phyloP scores from a whole-genome alignment of 30 jellyfish, hydroid and myxozoan species.

The Calvadosia cruxmelitensis region DNA sequence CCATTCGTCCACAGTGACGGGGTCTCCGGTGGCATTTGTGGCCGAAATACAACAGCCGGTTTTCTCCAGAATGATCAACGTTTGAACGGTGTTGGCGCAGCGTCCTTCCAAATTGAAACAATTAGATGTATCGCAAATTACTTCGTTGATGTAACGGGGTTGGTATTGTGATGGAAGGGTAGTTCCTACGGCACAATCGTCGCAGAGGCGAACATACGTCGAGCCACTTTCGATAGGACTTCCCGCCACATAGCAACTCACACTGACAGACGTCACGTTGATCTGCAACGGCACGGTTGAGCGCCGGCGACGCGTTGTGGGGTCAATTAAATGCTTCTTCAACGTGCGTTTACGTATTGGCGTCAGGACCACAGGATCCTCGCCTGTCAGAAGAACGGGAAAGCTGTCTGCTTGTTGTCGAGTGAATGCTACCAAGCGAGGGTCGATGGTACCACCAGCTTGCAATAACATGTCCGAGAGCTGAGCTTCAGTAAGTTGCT shows the following conservation, averaged over 20 bases:
- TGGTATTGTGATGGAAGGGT: not conserved
- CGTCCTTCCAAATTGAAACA: conserved; percentile 1
- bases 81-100: not conserved
- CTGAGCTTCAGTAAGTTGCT: not conserved
- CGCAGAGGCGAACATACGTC: not conserved
- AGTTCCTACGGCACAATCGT: not conserved
- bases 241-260: not conserved
- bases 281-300: not conserved
- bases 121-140: not conserved
- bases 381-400: not conserved
- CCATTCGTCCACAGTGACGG: not conserved
- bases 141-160: not conserved
- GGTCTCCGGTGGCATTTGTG: not conserved
- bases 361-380: not conserved
- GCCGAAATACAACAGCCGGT: not conserved
- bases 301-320: not conserved
- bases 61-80: no score
- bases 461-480: not conserved
- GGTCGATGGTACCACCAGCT: not conserved
- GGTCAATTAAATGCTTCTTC: not conserved
- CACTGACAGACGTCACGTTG: not conserved
- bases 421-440: not conserved
- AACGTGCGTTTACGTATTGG: not conserved
- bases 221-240: not conserved
- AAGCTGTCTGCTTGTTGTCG: not conserved